Percentiles rank a stretch among this genome's conserved stretches.
phyloP scores from a whole-genome alignment of 1,140 invertebrate species.

The Pseudoatta argentina region DNA sequence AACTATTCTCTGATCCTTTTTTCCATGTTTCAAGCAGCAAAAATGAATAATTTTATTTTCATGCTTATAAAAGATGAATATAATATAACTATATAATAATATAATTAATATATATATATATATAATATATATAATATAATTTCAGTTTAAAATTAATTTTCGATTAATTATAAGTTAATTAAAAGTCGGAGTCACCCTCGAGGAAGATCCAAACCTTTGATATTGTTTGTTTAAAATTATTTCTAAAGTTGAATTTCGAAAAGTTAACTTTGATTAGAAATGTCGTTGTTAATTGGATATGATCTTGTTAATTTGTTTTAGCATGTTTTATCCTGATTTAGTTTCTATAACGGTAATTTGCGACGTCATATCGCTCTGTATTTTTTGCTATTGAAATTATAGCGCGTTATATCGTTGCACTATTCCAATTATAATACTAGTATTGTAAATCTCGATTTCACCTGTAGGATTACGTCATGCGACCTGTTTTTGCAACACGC shows the following conservation, averaged over 20 bases:
- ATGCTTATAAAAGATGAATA: not conserved
- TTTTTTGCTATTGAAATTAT: not conserved
- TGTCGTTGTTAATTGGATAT: not conserved
- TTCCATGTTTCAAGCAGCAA: not conserved
- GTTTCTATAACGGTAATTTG: not conserved
- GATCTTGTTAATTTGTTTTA: not conserved
- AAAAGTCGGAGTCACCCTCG: not conserved
- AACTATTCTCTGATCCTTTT: not conserved
- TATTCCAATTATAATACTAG: not conserved
- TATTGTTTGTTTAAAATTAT: not conserved
- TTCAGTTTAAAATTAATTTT: not conserved
- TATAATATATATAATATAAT: not conserved
- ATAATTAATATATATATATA: too few species aligned
- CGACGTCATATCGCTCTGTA: too few species aligned
- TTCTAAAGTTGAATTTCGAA: not conserved
- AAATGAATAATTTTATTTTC: not conserved
- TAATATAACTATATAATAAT: not conserved
- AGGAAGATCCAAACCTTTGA: not conserved
- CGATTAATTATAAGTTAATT: too few species aligned
- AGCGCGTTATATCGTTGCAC: not conserved
- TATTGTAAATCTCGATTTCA: slow-evolving; percentile 4
- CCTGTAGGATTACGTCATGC: not conserved
- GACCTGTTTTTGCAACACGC: not conserved
- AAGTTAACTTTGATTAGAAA: not conserved
- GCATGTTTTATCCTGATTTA: not conserved